phyloP scores from a whole-genome alignment of 1,140 invertebrate genomes.

The Cyrtorhinus lividipennis region DNA sequence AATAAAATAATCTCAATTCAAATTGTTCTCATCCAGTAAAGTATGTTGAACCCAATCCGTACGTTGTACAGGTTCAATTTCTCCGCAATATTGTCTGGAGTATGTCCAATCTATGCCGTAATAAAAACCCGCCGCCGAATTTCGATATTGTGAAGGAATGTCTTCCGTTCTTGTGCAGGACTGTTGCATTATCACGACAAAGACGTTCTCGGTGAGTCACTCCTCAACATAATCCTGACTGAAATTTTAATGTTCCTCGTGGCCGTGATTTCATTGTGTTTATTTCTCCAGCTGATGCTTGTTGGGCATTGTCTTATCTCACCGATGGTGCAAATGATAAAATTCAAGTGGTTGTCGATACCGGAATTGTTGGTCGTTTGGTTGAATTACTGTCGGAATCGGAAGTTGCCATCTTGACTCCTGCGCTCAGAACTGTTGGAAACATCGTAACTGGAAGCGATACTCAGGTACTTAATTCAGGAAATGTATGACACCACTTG shows the following conservation, averaged over 20 bases:
- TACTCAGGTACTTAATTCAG: conserved; percentile 42
- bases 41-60: too few species aligned
- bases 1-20: too few species aligned
- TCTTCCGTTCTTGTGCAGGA: conserved; percentile 60
- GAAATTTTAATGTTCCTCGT: too few species aligned
- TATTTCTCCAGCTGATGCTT: conserved; percentile 58
- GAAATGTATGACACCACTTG: too few species aligned
- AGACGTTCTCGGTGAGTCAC: conserved; percentile 52
- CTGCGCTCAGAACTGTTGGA: conserved; percentile 73
- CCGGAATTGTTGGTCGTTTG: conserved; percentile 56
- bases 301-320: conserved; percentile 93
- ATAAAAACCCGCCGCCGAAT: conserved; percentile 74
- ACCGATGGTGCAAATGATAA: conserved; percentile 89
- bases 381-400: conserved; percentile 55
- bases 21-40: too few species aligned
- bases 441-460: conserved; percentile 79
- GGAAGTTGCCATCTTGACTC: conserved; percentile 66
- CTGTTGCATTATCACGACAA: conserved; percentile 59
- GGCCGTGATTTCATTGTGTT: too few species aligned
- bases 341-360: conserved; percentile 67
- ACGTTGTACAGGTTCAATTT: conserved; percentile 30
- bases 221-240: too few species aligned
- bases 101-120: conserved; percentile 81
- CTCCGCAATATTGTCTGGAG: conserved; percentile 71
- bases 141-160: conserved; percentile 63